Base-by-base conservation (phyloP, 2,113 vertebrate species). In the Catagonus wagneri region DNA sequence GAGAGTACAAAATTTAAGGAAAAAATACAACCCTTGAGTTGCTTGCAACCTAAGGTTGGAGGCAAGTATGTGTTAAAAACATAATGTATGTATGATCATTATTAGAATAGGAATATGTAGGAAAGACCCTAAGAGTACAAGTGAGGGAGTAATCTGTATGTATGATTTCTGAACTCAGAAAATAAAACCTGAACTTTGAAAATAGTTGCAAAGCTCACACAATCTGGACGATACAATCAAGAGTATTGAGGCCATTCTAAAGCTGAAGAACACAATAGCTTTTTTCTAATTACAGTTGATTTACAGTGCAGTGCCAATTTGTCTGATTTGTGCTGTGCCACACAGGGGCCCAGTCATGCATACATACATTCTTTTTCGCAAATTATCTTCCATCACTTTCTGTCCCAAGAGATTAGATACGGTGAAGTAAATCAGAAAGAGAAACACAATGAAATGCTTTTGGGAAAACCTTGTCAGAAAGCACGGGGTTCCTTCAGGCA, bases 161-260 rank as follows among this genome's bases (percentile, higher is more conserved):
- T 6, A 20, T 17, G 25, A 72, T 44, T 22, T 7, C 32, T 79
- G 56, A 88, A 83, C 39, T 71, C 72, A 91, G 39, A 93, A 90
- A 90, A 88, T 52, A 76, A 92, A 92, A 29, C 7, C 32, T 66
- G 71, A 84, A 66, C 15, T 66, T 71, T 90, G 39, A 81, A 97
- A 95, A 83, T 29, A 56, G 54, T 72, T 89, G 29, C 52, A 68
- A 87, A 69, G 61, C 7, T 65, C 27, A 52, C 29, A 23, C 58
- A 92, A 72, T 68, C 52, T 32, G 14, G 2, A 56, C 25, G 63
- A 44, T n/a, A 69, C 25, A 85, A 39, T 83, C 32, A 89, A 85
- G 39, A 94, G 66, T 83, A 60, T 1, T 86, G 29, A 74, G 20
- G 20, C 7, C 29, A 79, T 52, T 87, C 75, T 22, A 84, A 94